Evolutionary conservation across 2,797 vertebrate species (phyloP), one percentile per base, ranked within the genome.

Genomic region (Epinephelus coioides): DNA sequence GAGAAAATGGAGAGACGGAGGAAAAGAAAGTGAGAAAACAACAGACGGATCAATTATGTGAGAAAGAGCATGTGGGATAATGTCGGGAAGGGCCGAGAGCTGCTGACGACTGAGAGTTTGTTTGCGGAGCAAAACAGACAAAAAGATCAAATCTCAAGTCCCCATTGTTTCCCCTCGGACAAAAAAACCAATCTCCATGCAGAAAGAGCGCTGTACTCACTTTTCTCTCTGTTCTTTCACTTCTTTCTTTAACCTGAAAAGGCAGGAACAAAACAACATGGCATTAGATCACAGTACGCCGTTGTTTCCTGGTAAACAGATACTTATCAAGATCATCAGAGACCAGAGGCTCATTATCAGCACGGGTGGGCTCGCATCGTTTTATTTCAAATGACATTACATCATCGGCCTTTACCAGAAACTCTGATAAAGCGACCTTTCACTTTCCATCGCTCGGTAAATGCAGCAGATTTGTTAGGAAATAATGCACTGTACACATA

Each of bases 191-290:
- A 73, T 84, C 57, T 88, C 76, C 81, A 88, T 82, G 83, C 70
- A 92, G 64, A 91, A 84, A 90, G 78, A 82, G 69, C 34, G 67
- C 66, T 79, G 64, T 87, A 99, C 98, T 99, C 97, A 99, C 98
- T 97, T 98, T 97, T 98, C 97, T 97, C 89, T 97, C 94, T 93
- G 96, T 91, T 95, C 95, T 96, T 88, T 97, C 81, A 93, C 91
- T 89, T 97, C 97, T 96, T 96, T 97, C 97, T 97, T 99, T 97
- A 94, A 94, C 96, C 98, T 99, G 95, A 75, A 93, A 93, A 92
- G 65, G 90, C 47, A 84, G 71, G 68, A 89, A 92, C 81, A 95
- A 94, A 79, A 93, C 59, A 91, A 73, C 6, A 49, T 4, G 51
- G 76, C 78, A 73, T 94, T 84, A 94, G 79, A 78, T 88, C 81